Percentiles rank a stretch among this genome's conserved stretches.
These are phyloP conservation scores for Pseudomyrmex cubaensis DNA, from an alignment of 1,140 invertebrate species.

Conservation along the genomic window DNA sequence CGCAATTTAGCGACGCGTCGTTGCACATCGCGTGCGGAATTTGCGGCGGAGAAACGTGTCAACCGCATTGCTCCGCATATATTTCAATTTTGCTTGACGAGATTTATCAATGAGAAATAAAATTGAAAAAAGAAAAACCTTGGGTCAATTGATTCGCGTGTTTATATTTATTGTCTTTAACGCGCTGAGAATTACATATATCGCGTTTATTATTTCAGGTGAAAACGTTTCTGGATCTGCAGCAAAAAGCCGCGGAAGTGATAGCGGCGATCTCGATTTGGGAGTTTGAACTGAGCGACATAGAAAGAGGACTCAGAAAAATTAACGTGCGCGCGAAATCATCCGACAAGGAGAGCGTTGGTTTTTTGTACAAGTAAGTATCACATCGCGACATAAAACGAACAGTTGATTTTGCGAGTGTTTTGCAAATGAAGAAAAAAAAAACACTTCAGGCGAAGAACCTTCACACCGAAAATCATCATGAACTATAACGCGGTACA, in stretches of 20 bases:
- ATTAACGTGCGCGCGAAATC: neutral
- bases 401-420: too few species aligned
- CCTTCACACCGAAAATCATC: conserved; percentile 62
- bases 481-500: conserved; percentile 71
- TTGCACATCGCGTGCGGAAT: conserved; percentile 66
- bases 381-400: neutral
- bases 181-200: too few species aligned
- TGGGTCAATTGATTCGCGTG: too few species aligned
- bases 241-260: conserved; percentile 37
- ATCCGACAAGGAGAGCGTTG: neutral
- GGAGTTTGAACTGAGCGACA: conserved; percentile 26
- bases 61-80: conserved; percentile 73
- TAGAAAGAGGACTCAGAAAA: neutral
- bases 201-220: conserved; percentile 24
- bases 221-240: conserved; percentile 21
- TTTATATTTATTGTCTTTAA: too few species aligned
- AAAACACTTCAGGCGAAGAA: conserved; percentile 55
- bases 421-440: neutral
- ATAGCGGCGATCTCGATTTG: conserved; percentile 40
- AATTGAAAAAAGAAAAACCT: neutral
- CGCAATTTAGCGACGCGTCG: conserved; percentile 76
- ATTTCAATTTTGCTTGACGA: conserved; percentile 64
- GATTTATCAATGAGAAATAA: conserved; percentile 13
- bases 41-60: conserved; percentile 64
- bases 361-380: conserved; percentile 18